Evolutionary conservation across 2,888 invertebrate genomes (phyloP).

Genomic region (Quadroppia sp.): DNA sequence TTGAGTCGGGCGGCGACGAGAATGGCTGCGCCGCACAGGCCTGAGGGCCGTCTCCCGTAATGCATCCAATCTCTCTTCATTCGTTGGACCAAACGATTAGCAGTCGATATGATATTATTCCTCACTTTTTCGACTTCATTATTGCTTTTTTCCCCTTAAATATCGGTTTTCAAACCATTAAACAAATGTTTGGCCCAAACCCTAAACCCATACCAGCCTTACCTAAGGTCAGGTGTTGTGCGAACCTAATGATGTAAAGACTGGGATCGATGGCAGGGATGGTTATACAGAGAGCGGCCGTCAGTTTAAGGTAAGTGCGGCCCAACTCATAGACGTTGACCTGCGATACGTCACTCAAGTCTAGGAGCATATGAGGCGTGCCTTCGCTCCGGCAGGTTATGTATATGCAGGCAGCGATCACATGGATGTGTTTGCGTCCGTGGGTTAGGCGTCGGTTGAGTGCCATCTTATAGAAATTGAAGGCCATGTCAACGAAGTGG

Average conservation of each 20-base stretch:
- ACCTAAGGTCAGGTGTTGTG: slow-evolving; percentile 77
- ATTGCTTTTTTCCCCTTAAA: slow-evolving; percentile 75
- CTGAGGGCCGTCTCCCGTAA: slow-evolving; percentile 90
- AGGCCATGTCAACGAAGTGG: slow-evolving; percentile 87
- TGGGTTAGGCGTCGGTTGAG: slow-evolving; percentile 75
- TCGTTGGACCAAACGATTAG: slow-evolving; percentile 83
- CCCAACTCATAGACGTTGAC: slow-evolving; percentile 95
- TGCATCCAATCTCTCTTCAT: slow-evolving; percentile 99
- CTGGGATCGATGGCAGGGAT: slow-evolving; percentile 92
- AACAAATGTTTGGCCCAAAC: slow-evolving; percentile 12
- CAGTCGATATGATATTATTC: slow-evolving; percentile 64
- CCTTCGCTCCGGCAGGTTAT: slow-evolving; percentile 93
- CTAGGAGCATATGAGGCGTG: slow-evolving; percentile 72
- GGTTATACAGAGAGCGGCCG: slow-evolving; percentile 81
- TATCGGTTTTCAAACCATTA: slow-evolving; percentile 49
- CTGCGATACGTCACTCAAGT: slow-evolving; percentile 43
- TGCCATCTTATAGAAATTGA: slow-evolving; percentile 90
- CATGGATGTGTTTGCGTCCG: slow-evolving; percentile 81
- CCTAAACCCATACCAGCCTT: background rate
- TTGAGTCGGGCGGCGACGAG: slow-evolving; percentile 90
- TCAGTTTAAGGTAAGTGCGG: slow-evolving; percentile 80
- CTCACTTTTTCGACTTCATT: slow-evolving; percentile 66
- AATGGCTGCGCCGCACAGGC: slow-evolving; percentile 96
- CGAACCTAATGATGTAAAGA: slow-evolving; percentile 89
- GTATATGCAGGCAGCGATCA: slow-evolving; percentile 95